phyloP scores from a whole-genome alignment of 2,113 vertebrate genomes.

The Oryctolagus cuniculus region mOryCun1.1 NC_091435.1:59646001-59646500 shows the following conservation, averaged over 20 bases:
- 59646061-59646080: not conserved
- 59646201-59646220: not conserved
- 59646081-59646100: not conserved
- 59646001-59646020: too few relatives aligned
- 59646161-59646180: not conserved
- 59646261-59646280: not conserved
- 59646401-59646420: constrained; percentile 55
- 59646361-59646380: constrained; percentile 47
- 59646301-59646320: not conserved
- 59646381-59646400: not conserved
- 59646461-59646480: not conserved
- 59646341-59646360: constrained; percentile 28
- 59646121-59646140: not conserved
- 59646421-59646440: not conserved
- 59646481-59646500: not conserved
- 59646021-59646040: too few relatives aligned
- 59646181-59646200: constrained; percentile 24
- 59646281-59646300: not conserved
- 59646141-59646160: not conserved
- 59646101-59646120: not conserved
- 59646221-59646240: constrained; percentile 14
- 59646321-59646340: not conserved
- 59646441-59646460: constrained; percentile 34
- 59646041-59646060: too few relatives aligned
- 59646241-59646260: not conserved